Evolutionary conservation across 1,140 invertebrate species (phyloP).

Genomic region (Drosophila neocordata): DNA sequence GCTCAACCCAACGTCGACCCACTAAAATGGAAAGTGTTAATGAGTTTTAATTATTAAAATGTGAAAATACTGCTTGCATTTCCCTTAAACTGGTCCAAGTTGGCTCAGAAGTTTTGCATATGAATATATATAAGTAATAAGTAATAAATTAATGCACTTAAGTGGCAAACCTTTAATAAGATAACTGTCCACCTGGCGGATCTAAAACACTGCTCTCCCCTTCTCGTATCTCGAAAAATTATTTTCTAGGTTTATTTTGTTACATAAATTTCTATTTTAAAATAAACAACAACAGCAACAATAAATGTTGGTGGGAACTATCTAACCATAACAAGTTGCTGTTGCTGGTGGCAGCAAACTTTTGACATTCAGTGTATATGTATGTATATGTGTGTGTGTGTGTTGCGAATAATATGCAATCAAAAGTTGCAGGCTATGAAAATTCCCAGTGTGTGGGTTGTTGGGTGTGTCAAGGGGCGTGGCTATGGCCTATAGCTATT

Average conservation of each 20-base stretch:
- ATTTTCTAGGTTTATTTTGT: slow-evolving; percentile 60
- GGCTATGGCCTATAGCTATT: slow-evolving; percentile 46
- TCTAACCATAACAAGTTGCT: slow-evolving; percentile 29
- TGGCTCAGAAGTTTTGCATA: slow-evolving; percentile 39
- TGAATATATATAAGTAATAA: slow-evolving; percentile 30
- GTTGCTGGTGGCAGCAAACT: slow-evolving; percentile 62
- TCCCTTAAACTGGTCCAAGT: slow-evolving; percentile 25
- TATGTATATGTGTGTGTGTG: slow-evolving; percentile 30
- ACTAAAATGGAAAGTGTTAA: slow-evolving; percentile 62
- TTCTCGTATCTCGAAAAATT: slow-evolving; percentile 24
- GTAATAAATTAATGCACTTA: slow-evolving; percentile 16
- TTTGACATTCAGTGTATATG: slow-evolving; percentile 46
- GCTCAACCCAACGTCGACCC: neutral
- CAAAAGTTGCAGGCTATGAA: slow-evolving; percentile 66
- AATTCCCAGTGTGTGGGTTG: slow-evolving; percentile 32
- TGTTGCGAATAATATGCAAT: slow-evolving; percentile 76
- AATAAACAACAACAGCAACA: slow-evolving; percentile 39
- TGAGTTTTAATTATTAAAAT: slow-evolving; percentile 79
- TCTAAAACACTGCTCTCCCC: neutral
- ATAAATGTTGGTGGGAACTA: slow-evolving; percentile 41
- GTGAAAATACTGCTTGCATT: slow-evolving; percentile 25
- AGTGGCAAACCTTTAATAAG: slow-evolving; percentile 1
- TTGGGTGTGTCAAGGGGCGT: slow-evolving; percentile 22
- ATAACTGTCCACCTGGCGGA: neutral
- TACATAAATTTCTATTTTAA: slow-evolving; percentile 59